Percentiles rank a stretch among this genome's conserved stretches.
These are phyloP conservation scores for Crax fasciolata DNA, from an alignment of 2,797 vertebrate genomes.

Conservation along the genomic window DNA sequence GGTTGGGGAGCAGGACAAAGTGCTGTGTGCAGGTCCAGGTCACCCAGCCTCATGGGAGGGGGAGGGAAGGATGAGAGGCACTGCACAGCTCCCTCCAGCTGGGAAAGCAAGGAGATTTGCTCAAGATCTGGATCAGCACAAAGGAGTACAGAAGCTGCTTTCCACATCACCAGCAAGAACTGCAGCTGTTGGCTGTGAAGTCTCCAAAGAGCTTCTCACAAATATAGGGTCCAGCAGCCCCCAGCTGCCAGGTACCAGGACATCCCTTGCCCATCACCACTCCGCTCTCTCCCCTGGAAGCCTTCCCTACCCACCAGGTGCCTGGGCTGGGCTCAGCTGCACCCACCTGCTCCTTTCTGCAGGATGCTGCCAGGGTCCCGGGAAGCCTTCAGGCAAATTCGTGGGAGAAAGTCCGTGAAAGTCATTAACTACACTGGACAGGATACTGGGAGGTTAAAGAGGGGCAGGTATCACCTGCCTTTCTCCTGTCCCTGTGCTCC, in stretches of 20 bases:
- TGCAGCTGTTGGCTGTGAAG: rapidly evolving
- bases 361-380: neutral
- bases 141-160: neutral
- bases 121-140: neutral
- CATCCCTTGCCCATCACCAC: neutral
- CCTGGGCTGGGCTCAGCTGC: neutral
- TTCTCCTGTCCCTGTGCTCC: neutral
- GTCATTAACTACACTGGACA: neutral
- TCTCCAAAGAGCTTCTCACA: neutral
- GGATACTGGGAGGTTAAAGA: neutral
- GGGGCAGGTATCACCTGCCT: neutral
- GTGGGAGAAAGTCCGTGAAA: neutral
- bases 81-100: neutral
- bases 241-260: neutral
- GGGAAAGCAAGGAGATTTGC: neutral
- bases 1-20: neutral
- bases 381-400: neutral
- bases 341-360: neutral
- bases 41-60: neutral
- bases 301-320: rapidly evolving
- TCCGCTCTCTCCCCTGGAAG: neutral
- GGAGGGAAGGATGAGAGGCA: neutral
- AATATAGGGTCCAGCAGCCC: neutral
- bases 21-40: neutral
- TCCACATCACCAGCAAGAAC: neutral